Base-by-base conservation (phyloP, 2,113 vertebrate species). In the Apodemus sylvaticus region DNA sequence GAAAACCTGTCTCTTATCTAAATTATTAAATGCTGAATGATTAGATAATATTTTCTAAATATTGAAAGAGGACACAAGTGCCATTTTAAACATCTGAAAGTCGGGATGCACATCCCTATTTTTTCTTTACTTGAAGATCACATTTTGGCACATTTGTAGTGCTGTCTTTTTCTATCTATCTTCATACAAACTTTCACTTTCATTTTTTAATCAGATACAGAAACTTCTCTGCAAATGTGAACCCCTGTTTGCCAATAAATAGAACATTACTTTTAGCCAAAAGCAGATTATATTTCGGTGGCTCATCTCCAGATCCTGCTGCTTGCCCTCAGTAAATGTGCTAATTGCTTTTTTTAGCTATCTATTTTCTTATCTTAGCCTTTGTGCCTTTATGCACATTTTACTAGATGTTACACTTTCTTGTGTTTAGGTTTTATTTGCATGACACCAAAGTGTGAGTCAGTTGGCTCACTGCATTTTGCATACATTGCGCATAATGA, bases 381-480 rank as follows among this genome's bases (percentile, higher is more conserved):
- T 94, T 96, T 87, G 93, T 94, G 92, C 88, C 60, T 96, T 96
- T 76, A 71, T 94, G 89, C 85, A 91, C 94, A 97, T 97, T 97
- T 97, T 93, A 95, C 96, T 97, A 93, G 92, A 97, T 94, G 88
- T 96, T 97, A 96, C 85, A 97, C 85, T 96, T 94, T 86, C 97
- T 95, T 89, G 73, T 97, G 96, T 97, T 98, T 98, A 97, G 95
- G 85, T 94, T 97, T 97, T 97, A 97, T 97, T 97, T 98, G 97
- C 93, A 95, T 97, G 97, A 97, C 97, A 97, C 96, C 92, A 94
- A 97, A 95, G 95, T 96, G 92, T 97, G 97, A 98, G 97, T 97
- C 97, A 97, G 93, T 94, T 97, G 97, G 97, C 97, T 97, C 94
- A 74, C 17, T 96, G 92, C 95, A 92, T 95, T 97, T 97, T 97